Base-by-base conservation (phyloP, 2,113 vertebrate genomes). In the Blennius ocellaris region DNA sequence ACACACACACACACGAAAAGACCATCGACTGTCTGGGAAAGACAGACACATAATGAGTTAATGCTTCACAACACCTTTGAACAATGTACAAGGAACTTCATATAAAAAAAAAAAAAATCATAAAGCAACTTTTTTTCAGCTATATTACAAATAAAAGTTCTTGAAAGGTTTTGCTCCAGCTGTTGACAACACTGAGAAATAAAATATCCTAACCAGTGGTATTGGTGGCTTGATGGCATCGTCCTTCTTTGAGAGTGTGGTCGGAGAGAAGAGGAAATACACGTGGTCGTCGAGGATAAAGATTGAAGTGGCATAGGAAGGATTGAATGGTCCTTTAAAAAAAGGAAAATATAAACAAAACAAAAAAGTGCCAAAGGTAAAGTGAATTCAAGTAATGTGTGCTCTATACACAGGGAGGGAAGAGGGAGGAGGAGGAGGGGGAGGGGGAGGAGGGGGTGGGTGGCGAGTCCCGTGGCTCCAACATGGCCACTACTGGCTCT, bases 361-460 rank as follows among this genome's bases (percentile, higher is more conserved):
- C 21, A 43, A 81, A 90, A 94, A 96, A 96, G 95, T 96, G 95
- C 95, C 93, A 94, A 30, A 92, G 92, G 89, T 94, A 92, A 92
- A 93, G 80, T 89, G 79, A 94, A 91, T 95, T 95, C 94, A 95
- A 95, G 94, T 96, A 94, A 94, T 78, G 86, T 85, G 86, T 91
- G 91, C 87, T 91, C 84, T 92, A 68, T 86, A 82, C 90, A 92
- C 86, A 88, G 76, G 81, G 63, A 78, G 43, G 88, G 73, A 77
- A 5, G 68, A 30, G 56, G 41, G 8, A 45, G 7, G 40, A 48
- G 53, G 44, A 6, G 9, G 60, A 56, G 48, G 40, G 30, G 51
- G 43, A 39, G 48, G 36, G 47, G 72, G 38, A 8, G 60, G 60
- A 48, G 40, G 30, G 51, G 43, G 43, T 41, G 36, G 47, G 72